A percentile compares a stretch with the other conserved stretches of the same genome.
Conservation (phyloP, 2,888 invertebrate species). For the Morinoia aosen region DNA sequence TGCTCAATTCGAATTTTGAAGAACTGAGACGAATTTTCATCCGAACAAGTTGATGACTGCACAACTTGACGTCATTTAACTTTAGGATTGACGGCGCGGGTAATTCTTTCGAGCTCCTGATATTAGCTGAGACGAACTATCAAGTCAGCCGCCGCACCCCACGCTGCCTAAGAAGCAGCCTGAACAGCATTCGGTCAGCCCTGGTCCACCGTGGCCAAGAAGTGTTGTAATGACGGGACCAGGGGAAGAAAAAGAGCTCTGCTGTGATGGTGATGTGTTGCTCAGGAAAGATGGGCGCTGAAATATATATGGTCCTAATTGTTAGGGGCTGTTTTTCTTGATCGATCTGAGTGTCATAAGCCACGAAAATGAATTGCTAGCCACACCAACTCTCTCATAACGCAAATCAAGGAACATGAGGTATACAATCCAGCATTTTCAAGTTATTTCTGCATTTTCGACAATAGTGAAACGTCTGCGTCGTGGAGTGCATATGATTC, state of each 20-base stretch:
- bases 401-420: neutral
- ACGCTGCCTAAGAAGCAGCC: neutral
- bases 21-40: too few relatives aligned
- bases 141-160: neutral
- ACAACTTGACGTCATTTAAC: too few relatives aligned
- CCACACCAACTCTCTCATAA: neutral
- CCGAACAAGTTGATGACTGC: too few relatives aligned
- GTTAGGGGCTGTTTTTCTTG: neutral
- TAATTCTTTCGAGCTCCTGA: too few relatives aligned
- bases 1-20: too few relatives aligned
- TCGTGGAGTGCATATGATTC: too few relatives aligned
- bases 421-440: neutral
- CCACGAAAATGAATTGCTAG: neutral
- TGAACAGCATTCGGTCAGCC: neutral
- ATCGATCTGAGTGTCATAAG: neutral
- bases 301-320: neutral
- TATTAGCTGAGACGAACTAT: neutral
- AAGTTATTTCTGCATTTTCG: too few relatives aligned
- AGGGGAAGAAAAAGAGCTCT: neutral
- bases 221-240: neutral
- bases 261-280: neutral
- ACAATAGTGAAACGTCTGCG: too few relatives aligned
- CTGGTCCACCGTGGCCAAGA: neutral
- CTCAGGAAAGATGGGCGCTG: neutral
- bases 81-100: too few relatives aligned